Base-by-base conservation (phyloP, 2,888 invertebrate species). In the Aspidapion aeneum region DNA sequence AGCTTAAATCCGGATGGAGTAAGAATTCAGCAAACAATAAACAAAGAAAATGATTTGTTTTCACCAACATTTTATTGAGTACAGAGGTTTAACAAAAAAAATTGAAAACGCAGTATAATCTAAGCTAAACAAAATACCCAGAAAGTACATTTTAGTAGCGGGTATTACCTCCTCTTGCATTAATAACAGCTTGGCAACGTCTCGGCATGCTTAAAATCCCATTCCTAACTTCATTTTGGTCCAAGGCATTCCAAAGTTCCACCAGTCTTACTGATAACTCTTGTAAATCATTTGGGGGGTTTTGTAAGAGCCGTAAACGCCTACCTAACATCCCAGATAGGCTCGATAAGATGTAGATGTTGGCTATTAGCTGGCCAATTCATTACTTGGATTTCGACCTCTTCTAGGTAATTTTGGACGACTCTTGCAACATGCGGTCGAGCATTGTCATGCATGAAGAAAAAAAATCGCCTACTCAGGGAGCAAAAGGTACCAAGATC, bases 311-410 rank as follows among this genome's bases (percentile, higher is more conserved):
- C 12, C 62, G 54, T 57, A 62, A 50, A 58, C 49, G 60, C 19
- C 60, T 57, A 21, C 62, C 61, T 56, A 62, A 16, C 58, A 56
- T 63, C 60, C 61, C 63, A 63, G 21, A 64, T 50, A 58, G 60
- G 65, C 35, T 64, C 57, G 12, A 67, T 65, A 9, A 51, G 63
- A 57, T 64, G 64, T 20, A 65, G 35, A 52, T 65, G 61, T 21
- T 62, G 61, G 57, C 61, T 63, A 50, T 55, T 50, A 58, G 64
- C 55, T 22, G 62, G 66, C 62, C 66, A 63, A 51, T 51, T 55
- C 56, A 67, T 62, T n/a, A n/a, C n/a, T n/a, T n/a, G n/a, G n/a
- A n/a, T n/a, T n/a, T n/a, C n/a, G n/a, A n/a, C n/a, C 60, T 63
- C 58, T 51, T 67, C 52, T 21, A 62, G 61, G 50, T 63, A 64